phyloP scores from a whole-genome alignment of 2,113 vertebrate species.

The Microcebus griseorufus region DNA sequence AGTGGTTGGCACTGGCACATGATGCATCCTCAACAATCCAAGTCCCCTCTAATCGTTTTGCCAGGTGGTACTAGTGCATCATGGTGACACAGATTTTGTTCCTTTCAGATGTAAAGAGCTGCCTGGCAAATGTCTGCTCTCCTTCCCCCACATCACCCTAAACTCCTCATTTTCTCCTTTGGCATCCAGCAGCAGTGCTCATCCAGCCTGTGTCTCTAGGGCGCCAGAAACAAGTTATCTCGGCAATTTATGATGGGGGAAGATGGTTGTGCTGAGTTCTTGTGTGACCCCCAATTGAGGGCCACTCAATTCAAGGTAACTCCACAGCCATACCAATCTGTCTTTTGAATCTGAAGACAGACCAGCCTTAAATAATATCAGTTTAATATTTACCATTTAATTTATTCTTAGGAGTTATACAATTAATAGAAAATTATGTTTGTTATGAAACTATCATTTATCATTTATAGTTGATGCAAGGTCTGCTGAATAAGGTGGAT shows the following conservation, averaged over 20 bases:
- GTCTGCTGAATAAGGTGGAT: no score
- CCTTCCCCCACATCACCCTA: not conserved
- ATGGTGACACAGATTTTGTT: not conserved
- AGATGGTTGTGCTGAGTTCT: not conserved
- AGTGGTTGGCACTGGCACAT: not conserved
- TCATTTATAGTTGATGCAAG: no score
- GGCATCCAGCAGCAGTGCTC: not conserved
- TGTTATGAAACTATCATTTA: conserved; percentile 25
- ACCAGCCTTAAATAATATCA: not conserved
- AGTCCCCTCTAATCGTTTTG: not conserved
- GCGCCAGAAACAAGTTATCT: conserved; percentile 46
- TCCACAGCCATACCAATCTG: not conserved
- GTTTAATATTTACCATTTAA: conserved; percentile 31
- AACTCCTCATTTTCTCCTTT: conserved; percentile 7
- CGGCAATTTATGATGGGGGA: not conserved
- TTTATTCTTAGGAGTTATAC: not conserved
- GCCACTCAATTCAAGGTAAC: conserved; percentile 31
- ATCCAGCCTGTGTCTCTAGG: conserved; percentile 5
- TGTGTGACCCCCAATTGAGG: not conserved
- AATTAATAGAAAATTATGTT: conserved; percentile 21
- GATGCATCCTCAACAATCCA: not conserved
- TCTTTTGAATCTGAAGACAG: not conserved
- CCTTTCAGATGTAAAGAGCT: conserved; percentile 48
- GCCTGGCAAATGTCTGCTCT: not conserved
- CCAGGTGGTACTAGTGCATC: not conserved